Conservation (phyloP, 2,797 vertebrate genomes). For the Phoeniculus purpureus region DNA sequence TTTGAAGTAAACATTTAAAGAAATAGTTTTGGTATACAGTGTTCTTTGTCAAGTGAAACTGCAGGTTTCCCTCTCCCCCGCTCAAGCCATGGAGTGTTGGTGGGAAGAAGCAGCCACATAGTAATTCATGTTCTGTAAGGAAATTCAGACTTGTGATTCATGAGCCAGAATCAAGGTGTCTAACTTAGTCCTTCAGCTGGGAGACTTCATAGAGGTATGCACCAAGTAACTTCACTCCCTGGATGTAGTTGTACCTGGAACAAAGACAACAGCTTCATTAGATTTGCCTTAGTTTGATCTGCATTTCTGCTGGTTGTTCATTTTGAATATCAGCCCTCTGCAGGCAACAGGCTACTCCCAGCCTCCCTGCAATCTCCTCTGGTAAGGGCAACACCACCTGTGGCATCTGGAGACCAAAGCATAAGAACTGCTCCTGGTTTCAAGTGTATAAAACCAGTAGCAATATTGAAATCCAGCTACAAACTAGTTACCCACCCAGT, state of each 20-base stretch:
- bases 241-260: conserved; percentile 90
- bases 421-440: background rate
- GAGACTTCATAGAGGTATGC: conserved; percentile 96
- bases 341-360: background rate
- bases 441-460: background rate
- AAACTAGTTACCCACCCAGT: background rate
- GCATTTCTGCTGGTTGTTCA: background rate
- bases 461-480: background rate
- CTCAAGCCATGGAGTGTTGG: background rate
- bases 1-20: background rate
- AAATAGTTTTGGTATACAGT: background rate
- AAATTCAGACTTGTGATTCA: conserved; percentile 2
- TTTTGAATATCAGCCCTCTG: background rate
- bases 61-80: background rate
- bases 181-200: conserved; percentile 78
- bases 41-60: background rate
- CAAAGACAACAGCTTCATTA: conserved; percentile 40
- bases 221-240: conserved; percentile 92
- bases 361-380: no score
- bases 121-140: background rate
- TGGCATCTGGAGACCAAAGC: background rate
- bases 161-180: background rate
- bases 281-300: background rate
- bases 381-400: background rate
- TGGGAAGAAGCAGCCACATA: background rate